Evolutionary conservation across 2,113 vertebrate genomes (phyloP).

Genomic region (Bujurquina vittata): DNA sequence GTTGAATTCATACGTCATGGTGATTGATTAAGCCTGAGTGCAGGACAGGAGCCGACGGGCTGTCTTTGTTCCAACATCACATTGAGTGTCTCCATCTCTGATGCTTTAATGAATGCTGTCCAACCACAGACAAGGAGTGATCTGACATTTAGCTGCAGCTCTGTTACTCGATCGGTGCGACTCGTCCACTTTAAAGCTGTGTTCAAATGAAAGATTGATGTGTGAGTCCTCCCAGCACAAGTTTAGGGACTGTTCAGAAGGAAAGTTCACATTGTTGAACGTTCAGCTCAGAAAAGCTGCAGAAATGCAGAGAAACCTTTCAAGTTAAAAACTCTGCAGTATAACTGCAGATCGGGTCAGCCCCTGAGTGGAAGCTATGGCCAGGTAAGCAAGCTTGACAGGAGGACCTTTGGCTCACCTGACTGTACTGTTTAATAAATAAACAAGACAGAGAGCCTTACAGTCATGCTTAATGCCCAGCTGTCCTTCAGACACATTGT

Average conservation of each 20-base stretch:
- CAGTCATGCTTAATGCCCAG: no score
- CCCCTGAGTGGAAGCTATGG: no score
- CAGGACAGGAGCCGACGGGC: not conserved
- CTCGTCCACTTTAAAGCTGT: not conserved
- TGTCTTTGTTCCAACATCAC: not conserved
- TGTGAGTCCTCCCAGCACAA: not conserved
- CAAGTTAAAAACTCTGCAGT: no score
- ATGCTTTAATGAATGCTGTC: not conserved
- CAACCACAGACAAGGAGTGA: not conserved
- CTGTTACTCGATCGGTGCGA: not conserved
- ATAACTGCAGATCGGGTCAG: no score
- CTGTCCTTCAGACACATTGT: not conserved
- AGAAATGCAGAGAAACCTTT: not conserved
- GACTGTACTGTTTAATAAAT: not conserved
- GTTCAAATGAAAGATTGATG: not conserved
- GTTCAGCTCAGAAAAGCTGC: not conserved
- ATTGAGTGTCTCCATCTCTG: not conserved
- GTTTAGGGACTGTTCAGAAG: not conserved
- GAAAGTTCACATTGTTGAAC: not conserved
- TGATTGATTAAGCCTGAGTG: not conserved
- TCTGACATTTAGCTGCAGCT: not conserved
- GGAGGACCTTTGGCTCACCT: fast-evolving
- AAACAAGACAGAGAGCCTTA: not conserved
- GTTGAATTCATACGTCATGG: not conserved
- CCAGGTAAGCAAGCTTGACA: no score